Evolutionary conservation across 2,888 invertebrate genomes (phyloP), one percentile per base, ranked within the genome.

Genomic region (Cheilosia vernalis): DNA sequence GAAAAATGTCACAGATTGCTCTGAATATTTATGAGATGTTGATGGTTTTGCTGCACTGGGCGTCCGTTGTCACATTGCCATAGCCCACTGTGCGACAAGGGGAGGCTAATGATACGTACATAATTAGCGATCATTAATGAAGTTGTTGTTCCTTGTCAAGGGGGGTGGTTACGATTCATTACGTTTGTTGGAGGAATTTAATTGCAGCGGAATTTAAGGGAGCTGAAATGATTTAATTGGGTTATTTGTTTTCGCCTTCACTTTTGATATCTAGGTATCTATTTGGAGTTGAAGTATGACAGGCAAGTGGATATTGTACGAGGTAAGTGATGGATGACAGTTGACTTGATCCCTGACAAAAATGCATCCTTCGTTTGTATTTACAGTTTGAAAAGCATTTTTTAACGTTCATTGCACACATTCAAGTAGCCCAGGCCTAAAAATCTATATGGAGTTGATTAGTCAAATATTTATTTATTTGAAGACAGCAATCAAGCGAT

Each of bases 11-110:
- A 74, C 87, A 87, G 87, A 87, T 87, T 87, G 70, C 61, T 61
- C 73, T 64, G 74, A 87, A 87, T 87, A 87, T 87, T 87, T 85
- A 84, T 85, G 85, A 85, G 85, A 27, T 63, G 51, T 37, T 87
- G 73, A 83, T 83, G 80, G 79, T 63, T 80, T 67, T 72, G 44
- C 51, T 77, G 85, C 74, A 81, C 33, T 70, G 76, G 33, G 78
- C 37, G 74, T 10, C 27, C 0, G 56, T 30, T 37, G 74, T 56
- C 47, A 40, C 40, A 55, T 15, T 21, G 44, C 19, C 13, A n/a
- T 15, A 30, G 17, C 40, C 21, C 33, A 19, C 19, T 19, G 17
- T 51, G 37, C 37, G 55, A 73, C 70, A 66, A 70, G 51, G 66
- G 80, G 58, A 47, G 85, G 47, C 76, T 85, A 85, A 85, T 85